Conservation (phyloP, 2,797 vertebrate species). For the Otolemur crassicaudatus region DNA sequence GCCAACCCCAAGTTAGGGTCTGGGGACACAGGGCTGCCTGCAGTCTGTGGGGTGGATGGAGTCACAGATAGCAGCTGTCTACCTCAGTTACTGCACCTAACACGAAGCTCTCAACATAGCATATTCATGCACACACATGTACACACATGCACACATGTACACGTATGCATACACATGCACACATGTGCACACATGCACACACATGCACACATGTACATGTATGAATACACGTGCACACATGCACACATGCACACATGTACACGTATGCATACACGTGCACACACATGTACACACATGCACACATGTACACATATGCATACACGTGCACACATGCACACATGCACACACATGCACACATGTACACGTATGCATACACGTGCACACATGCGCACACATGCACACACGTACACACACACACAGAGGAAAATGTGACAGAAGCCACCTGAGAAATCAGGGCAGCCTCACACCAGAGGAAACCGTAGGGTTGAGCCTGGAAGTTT, state of each 20-base stretch:
- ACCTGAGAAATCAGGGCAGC: not conserved
- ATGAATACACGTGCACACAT: not conserved
- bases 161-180: too few species aligned
- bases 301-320: not conserved
- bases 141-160: too few species aligned
- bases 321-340: too few species aligned
- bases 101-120: not conserved
- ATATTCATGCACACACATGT: not conserved
- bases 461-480: not conserved
- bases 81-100: rapidly evolving
- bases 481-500: not conserved
- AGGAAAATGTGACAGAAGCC: rapidly evolving
- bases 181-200: too few species aligned
- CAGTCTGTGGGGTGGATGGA: not conserved
- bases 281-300: too few species aligned
- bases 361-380: not conserved
- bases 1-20: not conserved
- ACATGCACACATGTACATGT: not conserved
- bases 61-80: too few species aligned
- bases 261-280: not conserved
- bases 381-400: too few species aligned
- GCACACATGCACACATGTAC: too few species aligned
- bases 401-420: rapidly evolving
- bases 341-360: too few species aligned
- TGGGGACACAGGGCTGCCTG: not conserved